Evolutionary conservation across 2,888 invertebrate species (phyloP), one percentile per base, ranked within the genome.

Genomic region (Mimachlamys varia): DNA sequence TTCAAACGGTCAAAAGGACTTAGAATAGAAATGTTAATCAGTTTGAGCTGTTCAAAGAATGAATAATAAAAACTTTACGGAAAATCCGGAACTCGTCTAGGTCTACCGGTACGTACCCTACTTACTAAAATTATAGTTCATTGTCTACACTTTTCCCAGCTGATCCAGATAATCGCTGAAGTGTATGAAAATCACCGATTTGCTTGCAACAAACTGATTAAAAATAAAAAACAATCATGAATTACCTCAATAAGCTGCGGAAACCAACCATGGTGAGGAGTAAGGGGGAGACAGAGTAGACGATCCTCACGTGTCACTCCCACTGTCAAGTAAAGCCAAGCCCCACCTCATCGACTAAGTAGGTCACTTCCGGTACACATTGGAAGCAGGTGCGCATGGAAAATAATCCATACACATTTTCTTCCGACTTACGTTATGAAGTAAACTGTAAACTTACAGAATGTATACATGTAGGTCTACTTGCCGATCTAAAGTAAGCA

Each of bases 341-440:
- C 76, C 76, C 33, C 76, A 27, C 76, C 27, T 76, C 76, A 27
- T 33, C 76, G 33, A 33, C 76, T 0, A 27, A 76, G 27, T 13
- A 76, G 76, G 27, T 76, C 76, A 76, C 76, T 76, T 76, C 76
- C 76, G 76, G 76, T 76, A 76, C 76, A 76, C 76, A 5, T 15
- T 53, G 33, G 22, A 12, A 76, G 7, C 33, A 76, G 76, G 76
- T 76, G 76, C 76, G 33, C 0, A 76, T 76, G 76, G 33, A 76
- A 76, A 76, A 27, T 76, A 22, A 76, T 17, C 33, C 15, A 62
- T 22, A 27, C 13, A 33, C 0, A 33, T 76, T 76, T 76, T 76
- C 76, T 76, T 76, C 76, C 33, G 27, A 62, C 62, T n/a, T n/a
- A n/a, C n/a, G n/a, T n/a, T n/a, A n/a, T n/a, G n/a, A n/a, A n/a